A percentile compares a stretch with the other conserved stretches of the same genome.
phyloP scores from a whole-genome alignment of 2,113 vertebrate genomes.

The Muntiacus muntjak region DNA sequence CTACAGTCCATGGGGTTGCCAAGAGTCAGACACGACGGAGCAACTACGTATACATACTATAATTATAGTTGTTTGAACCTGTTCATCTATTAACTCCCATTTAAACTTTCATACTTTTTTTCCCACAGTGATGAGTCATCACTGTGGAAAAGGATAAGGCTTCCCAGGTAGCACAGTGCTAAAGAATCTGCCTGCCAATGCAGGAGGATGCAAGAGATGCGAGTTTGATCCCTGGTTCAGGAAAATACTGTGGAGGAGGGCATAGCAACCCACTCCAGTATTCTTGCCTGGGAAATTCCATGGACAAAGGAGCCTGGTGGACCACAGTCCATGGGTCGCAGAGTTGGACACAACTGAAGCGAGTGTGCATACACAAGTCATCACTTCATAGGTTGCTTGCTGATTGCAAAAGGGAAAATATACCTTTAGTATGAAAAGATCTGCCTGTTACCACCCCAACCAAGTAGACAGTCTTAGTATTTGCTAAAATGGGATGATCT shows the following conservation, averaged over 20 bases:
- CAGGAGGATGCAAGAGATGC: not conserved
- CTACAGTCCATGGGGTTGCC: not conserved
- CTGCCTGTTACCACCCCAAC: not conserved
- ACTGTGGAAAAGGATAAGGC: not conserved
- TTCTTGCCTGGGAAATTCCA: not conserved
- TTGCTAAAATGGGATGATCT: not conserved
- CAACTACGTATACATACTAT: not conserved
- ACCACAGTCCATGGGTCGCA: not conserved
- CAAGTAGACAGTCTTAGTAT: not conserved
- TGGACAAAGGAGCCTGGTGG: not conserved
- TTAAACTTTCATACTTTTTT: not conserved
- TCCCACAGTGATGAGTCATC: not conserved
- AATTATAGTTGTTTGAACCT: not conserved
- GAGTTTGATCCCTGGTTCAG: not conserved
- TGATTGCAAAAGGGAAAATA: not conserved
- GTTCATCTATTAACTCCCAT: not conserved
- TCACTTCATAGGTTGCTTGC: not conserved
- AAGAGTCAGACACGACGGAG: not conserved
- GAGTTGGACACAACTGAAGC: not conserved
- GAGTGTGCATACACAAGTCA: not conserved
- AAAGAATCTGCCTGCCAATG: not conserved
- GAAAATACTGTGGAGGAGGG: not conserved
- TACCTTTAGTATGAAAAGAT: not conserved
- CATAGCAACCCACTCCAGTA: not conserved
- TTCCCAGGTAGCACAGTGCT: not conserved